phyloP scores from a whole-genome alignment of 2,113 vertebrate genomes.

The Falcunculus frontatus region DNA sequence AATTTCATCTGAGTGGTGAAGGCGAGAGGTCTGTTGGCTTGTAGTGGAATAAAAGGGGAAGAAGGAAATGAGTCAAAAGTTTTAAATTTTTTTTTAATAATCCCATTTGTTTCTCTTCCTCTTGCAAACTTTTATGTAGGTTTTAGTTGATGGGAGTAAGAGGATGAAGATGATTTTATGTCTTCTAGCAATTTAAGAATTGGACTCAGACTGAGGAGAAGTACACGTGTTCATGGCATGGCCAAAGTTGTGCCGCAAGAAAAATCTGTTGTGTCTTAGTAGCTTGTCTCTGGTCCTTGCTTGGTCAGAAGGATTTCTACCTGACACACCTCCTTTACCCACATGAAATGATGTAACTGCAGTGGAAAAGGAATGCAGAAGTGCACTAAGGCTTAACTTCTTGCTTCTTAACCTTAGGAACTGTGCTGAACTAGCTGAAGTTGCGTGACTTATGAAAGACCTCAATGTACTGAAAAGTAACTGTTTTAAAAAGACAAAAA shows the following conservation, averaged over 20 bases:
- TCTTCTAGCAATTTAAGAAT: not conserved
- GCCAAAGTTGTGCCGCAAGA: rapidly evolving
- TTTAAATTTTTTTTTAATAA: not conserved
- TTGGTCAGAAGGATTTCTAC: not conserved
- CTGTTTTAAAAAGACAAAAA: not conserved
- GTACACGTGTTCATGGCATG: not conserved
- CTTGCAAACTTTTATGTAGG: not conserved
- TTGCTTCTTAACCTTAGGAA: not conserved
- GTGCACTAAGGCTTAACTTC: not conserved
- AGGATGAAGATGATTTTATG: not conserved
- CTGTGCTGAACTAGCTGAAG: not conserved
- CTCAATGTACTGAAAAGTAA: not conserved
- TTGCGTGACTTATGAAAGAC: not conserved
- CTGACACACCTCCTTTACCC: not conserved
- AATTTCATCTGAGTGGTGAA: not conserved
- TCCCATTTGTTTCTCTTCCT: not conserved
- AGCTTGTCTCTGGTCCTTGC: not conserved
- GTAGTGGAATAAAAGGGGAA: not conserved
- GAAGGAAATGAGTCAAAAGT: not conserved
- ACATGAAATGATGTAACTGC: not conserved
- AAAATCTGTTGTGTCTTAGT: not conserved
- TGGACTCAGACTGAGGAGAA: not conserved
- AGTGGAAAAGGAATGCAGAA: not conserved
- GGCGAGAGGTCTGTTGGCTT: not conserved
- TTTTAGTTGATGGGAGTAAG: not conserved